These are phyloP conservation scores for Aleiodes alternator DNA, from an alignment of 2,888 invertebrate species.

Conservation along the genomic window DNA sequence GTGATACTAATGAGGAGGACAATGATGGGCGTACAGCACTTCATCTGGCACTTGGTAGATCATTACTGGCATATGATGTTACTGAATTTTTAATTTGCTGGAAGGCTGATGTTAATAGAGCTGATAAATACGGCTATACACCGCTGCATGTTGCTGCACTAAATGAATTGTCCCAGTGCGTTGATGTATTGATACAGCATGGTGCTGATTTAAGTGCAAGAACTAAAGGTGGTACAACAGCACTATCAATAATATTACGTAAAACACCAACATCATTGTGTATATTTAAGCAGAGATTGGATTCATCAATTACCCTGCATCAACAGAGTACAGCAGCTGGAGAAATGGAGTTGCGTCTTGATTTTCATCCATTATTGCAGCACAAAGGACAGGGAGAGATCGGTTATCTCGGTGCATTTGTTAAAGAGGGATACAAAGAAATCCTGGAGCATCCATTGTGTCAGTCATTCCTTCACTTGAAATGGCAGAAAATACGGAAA, in stretches of 20 bases:
- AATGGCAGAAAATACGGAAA: conserved; percentile 93
- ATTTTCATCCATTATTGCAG: conserved; percentile 88
- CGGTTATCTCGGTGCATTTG: conserved; percentile 89
- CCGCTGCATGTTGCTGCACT: conserved; percentile 90
- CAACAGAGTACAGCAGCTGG: conserved; percentile 86
- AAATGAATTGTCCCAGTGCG: conserved; percentile 90
- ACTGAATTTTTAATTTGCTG: conserved; percentile 86
- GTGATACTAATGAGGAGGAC: conserved; percentile 88
- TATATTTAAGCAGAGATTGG: conserved; percentile 88
- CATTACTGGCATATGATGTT: conserved; percentile 87
- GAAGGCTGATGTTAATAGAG: conserved; percentile 89
- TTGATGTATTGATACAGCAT: conserved; percentile 88
- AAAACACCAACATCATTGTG: conserved; percentile 91
- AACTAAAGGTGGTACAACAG: conserved; percentile 91
- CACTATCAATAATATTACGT: conserved; percentile 88
- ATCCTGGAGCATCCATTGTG: conserved; percentile 91
- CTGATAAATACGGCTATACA: conserved; percentile 91
- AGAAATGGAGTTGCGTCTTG: conserved; percentile 88
- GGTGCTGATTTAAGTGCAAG: conserved; percentile 93
- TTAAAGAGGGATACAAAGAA: conserved; percentile 92
- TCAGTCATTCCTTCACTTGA: conserved; percentile 90
- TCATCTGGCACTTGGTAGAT: conserved; percentile 91
- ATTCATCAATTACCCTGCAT: conserved; percentile 87
- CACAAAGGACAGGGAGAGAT: conserved; percentile 91
- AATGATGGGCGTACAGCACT: conserved; percentile 88